Conservation (phyloP, 2,797 vertebrate genomes). For the Pelodytes ibericus region DNA sequence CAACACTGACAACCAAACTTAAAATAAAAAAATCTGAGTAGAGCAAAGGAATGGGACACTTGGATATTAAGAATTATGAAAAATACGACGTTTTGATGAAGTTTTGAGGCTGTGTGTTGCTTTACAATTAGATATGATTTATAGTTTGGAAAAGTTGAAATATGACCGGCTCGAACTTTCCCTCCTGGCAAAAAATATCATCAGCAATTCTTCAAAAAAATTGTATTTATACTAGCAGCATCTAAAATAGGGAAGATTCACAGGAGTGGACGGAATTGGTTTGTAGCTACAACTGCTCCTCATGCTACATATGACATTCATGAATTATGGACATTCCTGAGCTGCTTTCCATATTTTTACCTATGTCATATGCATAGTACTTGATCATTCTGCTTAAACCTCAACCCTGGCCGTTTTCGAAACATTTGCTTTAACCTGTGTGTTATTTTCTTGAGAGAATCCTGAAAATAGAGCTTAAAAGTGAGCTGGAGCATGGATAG, state of each 20-base stretch:
- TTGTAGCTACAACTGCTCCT: background rate
- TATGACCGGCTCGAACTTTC: constrained; percentile 6
- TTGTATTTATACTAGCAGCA: constrained; percentile 24
- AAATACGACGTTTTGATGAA: too few species aligned
- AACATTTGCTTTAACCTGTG: background rate
- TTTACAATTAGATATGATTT: constrained; percentile 5
- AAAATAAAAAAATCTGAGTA: too few species aligned
- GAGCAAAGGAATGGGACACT: too few species aligned
- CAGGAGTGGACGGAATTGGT: background rate
- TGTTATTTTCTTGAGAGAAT: too few species aligned
- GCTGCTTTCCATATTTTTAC: constrained; percentile 30
- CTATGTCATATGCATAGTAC: background rate
- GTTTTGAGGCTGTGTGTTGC: background rate
- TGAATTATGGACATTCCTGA: constrained; percentile 48
- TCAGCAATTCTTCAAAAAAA: constrained; percentile 7
- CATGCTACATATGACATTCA: constrained; percentile 14
- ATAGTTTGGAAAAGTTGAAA: constrained; percentile 27
- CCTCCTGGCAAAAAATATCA: constrained; percentile 12
- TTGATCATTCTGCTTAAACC: background rate
- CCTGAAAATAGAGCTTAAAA: too few species aligned
- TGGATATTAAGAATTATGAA: too few species aligned
- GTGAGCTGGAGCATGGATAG: too few species aligned
- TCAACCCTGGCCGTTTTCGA: background rate
- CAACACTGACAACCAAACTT: too few species aligned
- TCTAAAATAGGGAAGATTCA: constrained; percentile 17